Base-by-base conservation (phyloP, 2,113 vertebrate genomes). In the Opisthocomus hoazin region DNA sequence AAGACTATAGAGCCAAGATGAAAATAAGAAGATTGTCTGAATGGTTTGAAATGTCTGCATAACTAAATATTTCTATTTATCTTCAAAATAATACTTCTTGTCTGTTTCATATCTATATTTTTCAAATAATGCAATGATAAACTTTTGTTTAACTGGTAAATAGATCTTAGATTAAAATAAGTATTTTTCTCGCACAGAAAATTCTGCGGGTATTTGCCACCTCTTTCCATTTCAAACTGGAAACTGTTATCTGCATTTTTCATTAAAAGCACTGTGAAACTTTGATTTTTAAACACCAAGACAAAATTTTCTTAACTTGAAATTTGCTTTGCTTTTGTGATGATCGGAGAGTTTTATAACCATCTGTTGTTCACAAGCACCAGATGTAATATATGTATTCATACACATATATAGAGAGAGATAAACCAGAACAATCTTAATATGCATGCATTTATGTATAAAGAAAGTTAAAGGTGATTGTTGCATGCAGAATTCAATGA, bases 361-460 rank as follows among this genome's bases (percentile, higher is more conserved):
- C 10, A 5, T 41, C 1, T 1, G 15, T 17, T 73, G 12, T 58
- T 58, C 51, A 12, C 22, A 36, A 23, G 10, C 43, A 41, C 18
- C 45, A 60, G 17, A 36, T 36, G 23, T 18, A 53, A 32, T 27
- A 53, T 4, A 4, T 36, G 8, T 6, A 32, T 71, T 77, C 23
- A 45, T 43, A 48, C n/a, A 57, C 32, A 51, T 12, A 43, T 12
- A n/a, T 2, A 66, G 0, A 51, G 3, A 63, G 8, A 23, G 6
- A 75, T 15, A 63, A 30, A 70, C 1, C 16, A 27, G 10, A 53
- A 71, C 45, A 65, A 87, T 18, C 13, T 51, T 43, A 68, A 69
- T 50, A 50, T 26, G 5, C 17, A 18, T n/a, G 16, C 14, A 34
- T 24, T 19, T 21, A 50, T 37, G 26, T 34, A 22, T 21, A 77